Evolutionary conservation across 1,140 invertebrate species (phyloP).

Genomic region (Bombus waltoni): DNA sequence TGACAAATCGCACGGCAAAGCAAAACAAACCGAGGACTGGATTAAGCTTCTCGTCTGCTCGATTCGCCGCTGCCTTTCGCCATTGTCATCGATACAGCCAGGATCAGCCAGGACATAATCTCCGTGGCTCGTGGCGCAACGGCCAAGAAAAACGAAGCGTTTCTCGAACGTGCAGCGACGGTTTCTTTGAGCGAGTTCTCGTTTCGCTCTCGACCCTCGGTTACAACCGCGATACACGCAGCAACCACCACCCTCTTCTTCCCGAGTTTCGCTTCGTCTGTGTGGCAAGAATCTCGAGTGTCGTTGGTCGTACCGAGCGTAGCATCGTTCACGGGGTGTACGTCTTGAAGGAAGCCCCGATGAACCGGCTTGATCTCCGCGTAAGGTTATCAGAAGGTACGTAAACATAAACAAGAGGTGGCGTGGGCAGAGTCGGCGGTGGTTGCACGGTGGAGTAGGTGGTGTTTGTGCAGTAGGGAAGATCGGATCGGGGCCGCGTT

Average conservation of each 20-base stretch:
- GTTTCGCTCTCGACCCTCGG: constrained; percentile 22
- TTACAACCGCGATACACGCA: constrained; percentile 15
- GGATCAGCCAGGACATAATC: constrained; percentile 67
- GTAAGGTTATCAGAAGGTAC: constrained; percentile 63
- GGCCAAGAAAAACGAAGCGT: constrained; percentile 73
- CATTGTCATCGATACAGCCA: constrained; percentile 74
- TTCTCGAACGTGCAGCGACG: constrained; percentile 46
- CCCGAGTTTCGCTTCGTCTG: neutral
- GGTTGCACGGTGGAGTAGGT: constrained; percentile 26
- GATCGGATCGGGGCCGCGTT: constrained; percentile 70
- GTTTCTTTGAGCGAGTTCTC: constrained; percentile 46
- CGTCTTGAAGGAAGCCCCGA: constrained; percentile 5
- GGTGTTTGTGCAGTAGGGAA: constrained; percentile 61
- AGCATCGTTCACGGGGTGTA: neutral
- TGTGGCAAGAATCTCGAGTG: constrained; percentile 48
- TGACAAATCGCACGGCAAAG: constrained; percentile 77
- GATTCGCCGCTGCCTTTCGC: constrained; percentile 54
- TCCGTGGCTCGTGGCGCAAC: constrained; percentile 55
- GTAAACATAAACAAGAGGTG: constrained; percentile 65
- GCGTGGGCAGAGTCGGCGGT: constrained; percentile 12
- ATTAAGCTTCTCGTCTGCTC: constrained; percentile 66
- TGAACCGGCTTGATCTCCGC: constrained; percentile 45
- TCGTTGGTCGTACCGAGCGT: constrained; percentile 2
- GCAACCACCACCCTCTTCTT: neutral
- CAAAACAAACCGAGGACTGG: constrained; percentile 75